Base-by-base conservation (phyloP, 1,140 invertebrate species). In the Lordiphosa collinella region DNA sequence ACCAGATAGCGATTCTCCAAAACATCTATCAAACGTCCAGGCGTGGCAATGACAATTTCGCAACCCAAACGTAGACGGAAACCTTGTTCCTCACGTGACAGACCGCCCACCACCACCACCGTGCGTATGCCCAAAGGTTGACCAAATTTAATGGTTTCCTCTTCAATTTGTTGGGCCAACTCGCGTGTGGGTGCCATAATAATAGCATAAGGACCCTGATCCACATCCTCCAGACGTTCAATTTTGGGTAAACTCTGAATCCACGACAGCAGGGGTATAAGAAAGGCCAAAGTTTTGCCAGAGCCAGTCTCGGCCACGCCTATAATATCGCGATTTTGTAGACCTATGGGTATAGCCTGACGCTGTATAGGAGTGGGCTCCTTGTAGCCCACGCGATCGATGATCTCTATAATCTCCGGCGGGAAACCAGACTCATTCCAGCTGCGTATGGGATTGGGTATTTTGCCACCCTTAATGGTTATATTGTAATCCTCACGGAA, bases 41-140 rank as follows among this genome's bases (percentile, higher is more conserved):
- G 99, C 1, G 99, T 99, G 16, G 98, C 99, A 88, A 99, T 99
- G n/a, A 99, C 98, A 88, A 99, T 99, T 94, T 99, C 98, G 90
- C 98, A 99, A 38, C 99, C 99, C 90, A 99, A 93, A 75, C 98
- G 91, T 11, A 99, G 90, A 73, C 97, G 94, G 86, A 99, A 99
- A 57, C 98, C 98, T 92, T 99, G 99, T 67, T 99, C 99, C 91
- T 99, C 99, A 72, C 98, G 92, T 0, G 97, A 99, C 1, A 99
- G 90, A 90, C 98, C 98, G 89, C 99, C 99, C 62, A 99, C 99
- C 34, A 99, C 96, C 5, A 99, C 97, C 0, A 99, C 98, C 22
- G 98, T 99, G 51, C 97, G 92, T 41, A 99, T 98, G 16, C 96
- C 97, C 6, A 99, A 90, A 3, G 95, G 95, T 68, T 96, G 93